Evolutionary conservation across 2,113 vertebrate species (phyloP), one percentile per base, ranked within the genome.

Genomic region (Oncorhynchus masou): DNA sequence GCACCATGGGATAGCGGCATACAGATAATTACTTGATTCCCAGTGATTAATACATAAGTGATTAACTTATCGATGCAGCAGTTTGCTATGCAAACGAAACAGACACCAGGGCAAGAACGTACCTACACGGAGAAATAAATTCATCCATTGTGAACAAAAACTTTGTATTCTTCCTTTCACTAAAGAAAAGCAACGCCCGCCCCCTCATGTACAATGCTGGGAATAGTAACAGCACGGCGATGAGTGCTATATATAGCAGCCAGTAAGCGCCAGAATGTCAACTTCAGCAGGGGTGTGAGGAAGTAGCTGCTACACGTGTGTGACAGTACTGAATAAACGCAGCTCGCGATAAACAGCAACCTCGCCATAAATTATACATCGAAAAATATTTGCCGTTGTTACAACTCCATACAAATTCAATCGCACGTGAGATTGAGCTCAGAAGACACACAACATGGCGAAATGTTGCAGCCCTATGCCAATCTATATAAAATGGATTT

Each of bases 161-260:
- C 75, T 2, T 90, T 91, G 85, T 86, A 74, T 81, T 88, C 76
- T 81, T 88, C 70, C 71, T 80, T 79, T 89, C 88, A 85, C 74
- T 78, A 79, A 83, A 45, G 39, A 83, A 81, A 71, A 67, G 49
- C 78, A 79, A 73, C 77, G 49, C 78, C 88, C 87, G 84, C 93
- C 92, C 91, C 89, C 91, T 91, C 90, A 89, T 92, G 91, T 92
- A 89, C 90, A 90, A 89, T 79, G 91, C 92, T 90, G 88, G 91
- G 91, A 94, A 94, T 94, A 94, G 93, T 93, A 93, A 92, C 92
- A 93, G 88, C 90, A 90, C 90, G 88, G 90, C 86, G 81, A 91
- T 88, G 87, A 88, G 87, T 88, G 85, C 93, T 94, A 94, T 91
- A 93, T 90, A 94, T 94, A 94, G 92, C 90, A 92, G 88, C 90